These are phyloP conservation scores for Cheilosia variabilis DNA, from an alignment of 2,888 invertebrate genomes.

Conservation along the genomic window DNA sequence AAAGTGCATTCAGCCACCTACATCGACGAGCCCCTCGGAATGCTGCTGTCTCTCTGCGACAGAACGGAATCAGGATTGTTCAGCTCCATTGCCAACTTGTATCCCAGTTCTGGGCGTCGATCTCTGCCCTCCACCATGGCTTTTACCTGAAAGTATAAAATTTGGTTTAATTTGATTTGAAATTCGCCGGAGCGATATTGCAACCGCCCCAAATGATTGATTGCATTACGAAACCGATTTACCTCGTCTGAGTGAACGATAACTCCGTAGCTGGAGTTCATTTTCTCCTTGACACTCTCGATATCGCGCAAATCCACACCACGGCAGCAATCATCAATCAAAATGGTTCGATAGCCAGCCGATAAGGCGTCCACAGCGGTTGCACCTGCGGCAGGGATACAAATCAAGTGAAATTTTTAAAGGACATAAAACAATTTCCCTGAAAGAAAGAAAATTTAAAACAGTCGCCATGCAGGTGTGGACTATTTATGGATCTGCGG, in stretches of 20 bases:
- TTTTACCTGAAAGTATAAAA: constrained; percentile 86
- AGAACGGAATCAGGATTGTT: constrained; percentile 86
- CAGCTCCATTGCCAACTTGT: constrained; percentile 93
- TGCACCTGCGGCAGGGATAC: constrained; percentile 85
- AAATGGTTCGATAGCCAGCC: constrained; percentile 94
- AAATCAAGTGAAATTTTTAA: not conserved
- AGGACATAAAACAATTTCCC: not conserved
- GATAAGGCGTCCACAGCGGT: constrained; percentile 95
- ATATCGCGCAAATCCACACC: constrained; percentile 95
- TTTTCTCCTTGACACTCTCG: constrained; percentile 90
- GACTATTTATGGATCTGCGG: constrained; percentile 27
- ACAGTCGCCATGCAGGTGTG: constrained; percentile 43
- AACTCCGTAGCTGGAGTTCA: constrained; percentile 90
- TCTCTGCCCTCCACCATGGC: constrained; percentile 95
- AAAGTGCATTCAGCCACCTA: not conserved
- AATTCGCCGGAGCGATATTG: not conserved
- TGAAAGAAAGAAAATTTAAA: not conserved
- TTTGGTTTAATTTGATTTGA: not conserved
- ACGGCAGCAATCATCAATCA: constrained; percentile 95
- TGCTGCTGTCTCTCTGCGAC: constrained; percentile 80
- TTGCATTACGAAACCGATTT: constrained; percentile 51
- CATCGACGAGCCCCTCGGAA: not conserved
- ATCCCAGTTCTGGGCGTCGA: constrained; percentile 93
- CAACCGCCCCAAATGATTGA: constrained; percentile 20
- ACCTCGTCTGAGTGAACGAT: constrained; percentile 91